Evolutionary conservation across 2,113 vertebrate genomes (phyloP).

Genomic region (Daboia siamensis): DNA sequence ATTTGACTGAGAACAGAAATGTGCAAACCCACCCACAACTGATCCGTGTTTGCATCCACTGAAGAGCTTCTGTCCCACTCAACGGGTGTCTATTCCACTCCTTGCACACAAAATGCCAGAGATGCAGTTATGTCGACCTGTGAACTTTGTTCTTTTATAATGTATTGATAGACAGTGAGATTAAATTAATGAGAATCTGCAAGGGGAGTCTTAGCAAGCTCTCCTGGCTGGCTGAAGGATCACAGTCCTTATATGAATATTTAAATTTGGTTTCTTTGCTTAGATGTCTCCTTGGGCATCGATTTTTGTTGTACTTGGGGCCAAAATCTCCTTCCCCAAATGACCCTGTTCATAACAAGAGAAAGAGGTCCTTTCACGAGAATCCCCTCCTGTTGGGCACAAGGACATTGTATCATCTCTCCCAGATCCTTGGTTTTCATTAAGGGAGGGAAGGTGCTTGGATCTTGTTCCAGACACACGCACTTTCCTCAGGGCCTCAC

Average conservation of each 20-base stretch:
- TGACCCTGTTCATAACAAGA: not conserved
- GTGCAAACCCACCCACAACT: not conserved
- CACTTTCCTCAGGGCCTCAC: not conserved
- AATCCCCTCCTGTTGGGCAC: not conserved
- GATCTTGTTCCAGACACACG: not conserved
- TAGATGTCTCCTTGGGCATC: slow-evolving; percentile 48
- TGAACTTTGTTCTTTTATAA: not conserved
- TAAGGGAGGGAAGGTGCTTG: too few species aligned
- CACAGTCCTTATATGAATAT: not conserved
- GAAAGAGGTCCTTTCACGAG: not conserved
- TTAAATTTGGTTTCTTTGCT: not conserved
- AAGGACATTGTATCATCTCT: not conserved
- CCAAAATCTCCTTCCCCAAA: not conserved
- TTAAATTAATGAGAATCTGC: not conserved
- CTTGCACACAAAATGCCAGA: not conserved
- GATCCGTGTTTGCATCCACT: not conserved
- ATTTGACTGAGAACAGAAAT: not conserved
- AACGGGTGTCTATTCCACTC: not conserved
- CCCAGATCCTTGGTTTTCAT: not conserved
- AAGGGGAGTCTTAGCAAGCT: not conserved
- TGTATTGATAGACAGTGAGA: not conserved
- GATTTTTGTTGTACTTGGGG: slow-evolving; percentile 35
- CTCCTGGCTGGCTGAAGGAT: not conserved
- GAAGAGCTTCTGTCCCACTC: not conserved
- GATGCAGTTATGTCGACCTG: not conserved